phyloP scores from a whole-genome alignment of 2,113 vertebrate species.

The Misgurnus mizolepis region DNA sequence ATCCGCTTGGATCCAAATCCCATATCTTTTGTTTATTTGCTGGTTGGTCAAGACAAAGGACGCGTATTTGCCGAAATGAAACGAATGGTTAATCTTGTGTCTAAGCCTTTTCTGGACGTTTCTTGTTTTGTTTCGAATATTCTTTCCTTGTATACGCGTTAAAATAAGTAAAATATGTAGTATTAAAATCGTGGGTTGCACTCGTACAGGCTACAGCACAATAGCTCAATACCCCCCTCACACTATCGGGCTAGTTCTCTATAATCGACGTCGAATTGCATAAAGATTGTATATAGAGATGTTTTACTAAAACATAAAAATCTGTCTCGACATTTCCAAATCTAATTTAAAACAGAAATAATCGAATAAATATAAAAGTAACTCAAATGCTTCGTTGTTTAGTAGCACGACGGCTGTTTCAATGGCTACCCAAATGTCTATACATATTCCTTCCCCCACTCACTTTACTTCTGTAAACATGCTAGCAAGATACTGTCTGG shows the following conservation, averaged over 20 bases:
- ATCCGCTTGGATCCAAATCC: slow-evolving; percentile 64
- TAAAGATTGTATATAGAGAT: background rate
- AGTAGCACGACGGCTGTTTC: slow-evolving; percentile 20
- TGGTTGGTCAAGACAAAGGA: slow-evolving; percentile 76
- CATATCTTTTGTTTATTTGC: slow-evolving; percentile 74
- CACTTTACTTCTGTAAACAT: slow-evolving; percentile 33
- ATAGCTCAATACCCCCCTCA: slow-evolving; percentile 60
- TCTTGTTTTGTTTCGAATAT: slow-evolving; percentile 16
- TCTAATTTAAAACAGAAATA: background rate
- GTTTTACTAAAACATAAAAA: slow-evolving; percentile 7
- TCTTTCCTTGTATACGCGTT: background rate
- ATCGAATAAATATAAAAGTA: background rate
- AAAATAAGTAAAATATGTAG: background rate
- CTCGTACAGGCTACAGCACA: slow-evolving; percentile 58
- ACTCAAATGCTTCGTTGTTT: slow-evolving; percentile 17
- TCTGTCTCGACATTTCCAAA: background rate
- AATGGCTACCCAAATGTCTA: slow-evolving; percentile 42
- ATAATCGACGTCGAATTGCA: slow-evolving; percentile 58
- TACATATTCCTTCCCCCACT: slow-evolving; percentile 43
- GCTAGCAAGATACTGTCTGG: background rate
- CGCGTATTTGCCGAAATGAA: slow-evolving; percentile 18
- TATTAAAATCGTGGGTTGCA: slow-evolving; percentile 54
- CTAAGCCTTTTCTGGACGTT: background rate
- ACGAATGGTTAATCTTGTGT: background rate
- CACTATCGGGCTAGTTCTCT: slow-evolving; percentile 71